Conservation (phyloP, 1,140 invertebrate species). For the Paramacrobiotus metropolitanus region DNA sequence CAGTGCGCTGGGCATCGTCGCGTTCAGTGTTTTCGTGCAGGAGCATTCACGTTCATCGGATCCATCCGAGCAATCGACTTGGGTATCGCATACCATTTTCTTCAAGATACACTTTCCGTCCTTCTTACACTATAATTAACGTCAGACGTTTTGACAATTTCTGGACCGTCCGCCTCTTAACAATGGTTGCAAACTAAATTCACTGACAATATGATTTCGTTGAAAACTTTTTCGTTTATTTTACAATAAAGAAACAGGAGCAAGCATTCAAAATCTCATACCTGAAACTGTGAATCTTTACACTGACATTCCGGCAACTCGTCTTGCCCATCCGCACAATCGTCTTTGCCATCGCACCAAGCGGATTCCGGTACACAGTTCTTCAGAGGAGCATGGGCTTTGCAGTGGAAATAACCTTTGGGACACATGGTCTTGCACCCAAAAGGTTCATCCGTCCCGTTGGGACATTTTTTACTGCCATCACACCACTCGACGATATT, state of each 20-base stretch:
- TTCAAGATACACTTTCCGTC: not conserved
- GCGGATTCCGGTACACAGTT: not conserved
- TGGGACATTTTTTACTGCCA: slow-evolving; percentile 36
- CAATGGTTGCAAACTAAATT: too few relatives aligned
- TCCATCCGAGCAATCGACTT: slow-evolving; percentile 31
- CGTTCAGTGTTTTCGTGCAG: slow-evolving; percentile 15
- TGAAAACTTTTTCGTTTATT: too few relatives aligned
- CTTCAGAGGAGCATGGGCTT: not conserved
- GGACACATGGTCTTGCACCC: not conserved
- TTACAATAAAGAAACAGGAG: too few relatives aligned
- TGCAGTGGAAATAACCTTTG: not conserved
- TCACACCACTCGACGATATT: slow-evolving; percentile 29
- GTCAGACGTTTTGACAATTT: too few relatives aligned
- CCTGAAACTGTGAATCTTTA: not conserved
- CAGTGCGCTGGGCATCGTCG: not conserved
- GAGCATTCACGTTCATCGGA: slow-evolving; percentile 36
- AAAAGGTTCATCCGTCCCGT: slow-evolving; percentile 33
- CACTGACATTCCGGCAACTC: not conserved
- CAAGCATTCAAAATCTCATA: too few relatives aligned
- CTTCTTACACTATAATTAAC: not conserved
- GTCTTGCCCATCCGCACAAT: not conserved
- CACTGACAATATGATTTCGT: too few relatives aligned
- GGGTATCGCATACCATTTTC: not conserved
- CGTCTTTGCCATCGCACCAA: not conserved
- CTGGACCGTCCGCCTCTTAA: too few relatives aligned